These are phyloP conservation scores for Drosophila tsacasi DNA, from an alignment of 1,140 invertebrate species.

Conservation along the genomic window DNA sequence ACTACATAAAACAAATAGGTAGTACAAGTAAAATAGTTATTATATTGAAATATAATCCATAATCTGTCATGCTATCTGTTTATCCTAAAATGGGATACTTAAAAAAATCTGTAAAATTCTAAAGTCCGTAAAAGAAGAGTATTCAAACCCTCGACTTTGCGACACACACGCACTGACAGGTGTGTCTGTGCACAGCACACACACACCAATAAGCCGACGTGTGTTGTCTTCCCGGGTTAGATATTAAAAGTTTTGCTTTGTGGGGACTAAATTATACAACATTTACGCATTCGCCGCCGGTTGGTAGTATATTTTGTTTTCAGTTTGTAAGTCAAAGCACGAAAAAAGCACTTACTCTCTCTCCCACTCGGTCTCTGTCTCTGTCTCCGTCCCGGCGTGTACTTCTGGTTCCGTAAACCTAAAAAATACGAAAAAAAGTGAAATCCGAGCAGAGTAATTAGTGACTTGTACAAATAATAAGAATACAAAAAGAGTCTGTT, in stretches of 20 bases:
- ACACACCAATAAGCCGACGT: constrained; percentile 6
- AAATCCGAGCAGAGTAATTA: constrained; percentile 72
- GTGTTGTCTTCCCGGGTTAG: constrained; percentile 33
- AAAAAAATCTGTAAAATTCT: neutral
- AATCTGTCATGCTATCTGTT: too few species aligned
- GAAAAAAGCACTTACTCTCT: constrained; percentile 57
- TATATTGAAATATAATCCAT: too few species aligned
- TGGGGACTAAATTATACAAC: constrained; percentile 45
- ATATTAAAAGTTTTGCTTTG: constrained; percentile 68
- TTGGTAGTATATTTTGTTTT: constrained; percentile 17
- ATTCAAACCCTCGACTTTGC: neutral
- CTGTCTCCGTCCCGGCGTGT: constrained; percentile 12
- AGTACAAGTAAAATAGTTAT: too few species aligned
- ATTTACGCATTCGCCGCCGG: constrained; percentile 51
- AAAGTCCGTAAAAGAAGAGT: neutral
- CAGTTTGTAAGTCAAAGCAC: constrained; percentile 30
- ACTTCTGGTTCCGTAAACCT: constrained; percentile 19
- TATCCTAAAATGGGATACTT: too few species aligned
- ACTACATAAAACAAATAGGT: neutral
- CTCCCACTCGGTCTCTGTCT: neutral
- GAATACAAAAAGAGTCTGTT: constrained; percentile 51
- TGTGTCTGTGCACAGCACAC: neutral
- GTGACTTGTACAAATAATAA: constrained; percentile 44
- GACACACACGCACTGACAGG: neutral
- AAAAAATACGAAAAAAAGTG: constrained; percentile 8